These are phyloP conservation scores for Gallirallus australis DNA, from an alignment of 2,797 vertebrate genomes.

Conservation along the genomic window DNA sequence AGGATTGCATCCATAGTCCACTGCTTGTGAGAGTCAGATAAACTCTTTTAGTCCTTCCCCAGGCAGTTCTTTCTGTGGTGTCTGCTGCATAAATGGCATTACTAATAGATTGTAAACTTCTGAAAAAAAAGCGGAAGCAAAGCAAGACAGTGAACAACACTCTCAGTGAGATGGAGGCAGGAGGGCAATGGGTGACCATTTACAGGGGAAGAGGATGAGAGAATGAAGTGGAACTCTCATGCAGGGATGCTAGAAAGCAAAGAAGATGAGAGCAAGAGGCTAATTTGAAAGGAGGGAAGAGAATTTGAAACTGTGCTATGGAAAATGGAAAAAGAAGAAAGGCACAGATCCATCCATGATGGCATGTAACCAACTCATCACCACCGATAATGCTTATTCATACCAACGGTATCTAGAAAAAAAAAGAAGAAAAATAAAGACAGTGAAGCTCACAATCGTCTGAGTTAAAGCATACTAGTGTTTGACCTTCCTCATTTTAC, in stretches of 20 bases:
- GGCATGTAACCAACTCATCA: not conserved
- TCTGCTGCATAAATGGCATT: not conserved
- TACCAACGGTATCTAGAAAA: no score
- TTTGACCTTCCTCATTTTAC: not conserved
- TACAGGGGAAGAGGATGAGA: not conserved
- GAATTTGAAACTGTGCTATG: not conserved
- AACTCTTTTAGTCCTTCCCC: not conserved
- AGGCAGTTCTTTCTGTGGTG: not conserved
- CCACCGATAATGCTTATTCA: not conserved
- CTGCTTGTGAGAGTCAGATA: not conserved
- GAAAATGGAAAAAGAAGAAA: not conserved
- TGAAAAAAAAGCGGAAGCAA: not conserved
- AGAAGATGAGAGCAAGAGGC: not conserved
- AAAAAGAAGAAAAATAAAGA: not conserved
- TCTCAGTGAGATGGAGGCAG: not conserved
- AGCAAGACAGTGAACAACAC: not conserved
- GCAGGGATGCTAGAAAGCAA: not conserved
- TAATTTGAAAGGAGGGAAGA: not conserved
- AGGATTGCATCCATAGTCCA: not conserved
- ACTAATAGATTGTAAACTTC: not conserved
- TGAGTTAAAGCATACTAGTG: not conserved
- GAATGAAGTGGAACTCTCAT: not conserved
- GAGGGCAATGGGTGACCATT: fast-evolving
- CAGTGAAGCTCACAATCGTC: not conserved
- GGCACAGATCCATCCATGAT: fast-evolving